Evolutionary conservation across 2,113 vertebrate genomes (phyloP), one percentile per base, ranked within the genome.

Genomic region (Corythaixoides concolor): DNA sequence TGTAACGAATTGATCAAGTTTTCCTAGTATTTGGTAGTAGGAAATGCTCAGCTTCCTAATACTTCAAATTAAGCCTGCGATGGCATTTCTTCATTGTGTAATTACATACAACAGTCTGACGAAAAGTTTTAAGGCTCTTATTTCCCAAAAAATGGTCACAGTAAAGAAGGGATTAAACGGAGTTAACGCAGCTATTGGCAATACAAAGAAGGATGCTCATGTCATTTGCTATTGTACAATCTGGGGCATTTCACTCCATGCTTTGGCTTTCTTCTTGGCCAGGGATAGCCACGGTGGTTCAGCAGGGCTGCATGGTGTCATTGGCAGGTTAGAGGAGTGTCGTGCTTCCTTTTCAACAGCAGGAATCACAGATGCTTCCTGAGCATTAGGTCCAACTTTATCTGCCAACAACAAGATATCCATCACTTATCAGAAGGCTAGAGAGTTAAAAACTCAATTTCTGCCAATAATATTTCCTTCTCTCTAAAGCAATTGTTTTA

Each of bases 261-360:
- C 99, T 97, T 99, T 98, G 95, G 99, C 98, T 97, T 99, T 99
- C 97, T 99, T 99, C 98, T 99, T 99, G 93, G 99, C 99, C 96
- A 99, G 83, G 5, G 98, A 99, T 90, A 99, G 98, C 99, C 99
- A 99, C 8, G 98, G 98, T 1, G 99, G 99, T 93, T 99, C 99
- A 6, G 96, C 97, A 28, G 98, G 95, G 68, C 97, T 83, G 89
- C 97, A 78, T 5, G 95, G 74, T 56, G 89, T 66, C 35, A 97
- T 15, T n/a, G 97, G 96, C 12, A 98, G 76, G 66, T 64, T 87
- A 78, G 93, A 82, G 85, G 92, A 75, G 39, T 69, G 66, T 60
- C 78, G 95, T 39, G 75, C 89, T 60, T 97, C 92, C 83, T 96
- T 98, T 93, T 90, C 98, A 68, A 47, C 18, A 35, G 96, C 50